Evolutionary conservation across 35 echinoderm and acorn worm species (phyloP), one percentile per base, ranked within the genome.

Genomic region (Apostichopus parvimensis): DNA sequence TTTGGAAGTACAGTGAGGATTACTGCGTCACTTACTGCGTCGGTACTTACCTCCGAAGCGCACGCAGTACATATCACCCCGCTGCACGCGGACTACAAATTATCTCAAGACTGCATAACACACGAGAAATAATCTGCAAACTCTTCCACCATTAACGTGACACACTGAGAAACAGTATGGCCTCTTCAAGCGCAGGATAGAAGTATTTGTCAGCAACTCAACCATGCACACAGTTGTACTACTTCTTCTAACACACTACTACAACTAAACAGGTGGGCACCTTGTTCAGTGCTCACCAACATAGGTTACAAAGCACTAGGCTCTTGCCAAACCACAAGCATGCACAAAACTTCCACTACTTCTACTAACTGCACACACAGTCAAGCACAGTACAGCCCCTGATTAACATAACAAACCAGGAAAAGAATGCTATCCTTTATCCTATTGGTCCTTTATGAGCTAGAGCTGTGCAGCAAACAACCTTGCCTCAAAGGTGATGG

Each of bases 371-470:
- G 15, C 71, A 6, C 21, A 6, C 21, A 75, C 13, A 75, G n/a
- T 18, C 71, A 84, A 58, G 55, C 56, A 58, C 56, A 84, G 81
- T 58, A 80, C 34, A 80, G 78, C 25, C 78, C 79, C 71, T 84
- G 54, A 84, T 84, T 84, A 84, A 84, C 81, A 84, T 84, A 84
- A 84, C 81, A 84, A 84, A 56, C 81, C 55, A 59, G 81, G 57
- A 84, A 84, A 84, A 58, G 81, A 84, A 84, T 84, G 81, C 81
- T 58, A 84, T 84, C 81, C 57, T 84, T 54, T 84, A 57, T 84
- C 81, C 81, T 59, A 84, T 84, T 84, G 81, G 81, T 59, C 81
- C 81, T 84, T 84, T 84, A 84, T n/a, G 81, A 84, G 81, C 54
- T 84, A 59, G 57, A 59, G 55, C 81, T 84, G 54, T 84, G 81